phyloP scores from a whole-genome alignment of 1,140 invertebrate species.

The Ridgeia piscesae region DNA sequence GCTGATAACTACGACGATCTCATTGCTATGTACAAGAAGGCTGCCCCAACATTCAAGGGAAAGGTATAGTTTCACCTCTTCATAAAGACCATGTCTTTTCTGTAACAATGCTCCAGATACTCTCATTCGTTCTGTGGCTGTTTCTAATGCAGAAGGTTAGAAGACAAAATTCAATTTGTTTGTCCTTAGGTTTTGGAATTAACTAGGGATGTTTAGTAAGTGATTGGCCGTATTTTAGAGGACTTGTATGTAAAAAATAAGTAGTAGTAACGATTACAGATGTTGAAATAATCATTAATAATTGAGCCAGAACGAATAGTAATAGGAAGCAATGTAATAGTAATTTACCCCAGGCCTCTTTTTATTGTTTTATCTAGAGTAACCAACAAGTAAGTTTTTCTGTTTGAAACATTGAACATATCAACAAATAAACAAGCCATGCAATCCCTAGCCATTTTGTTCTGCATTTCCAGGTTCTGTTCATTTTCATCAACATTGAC shows the following conservation, averaged over 20 bases:
- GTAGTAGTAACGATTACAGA: too few species aligned
- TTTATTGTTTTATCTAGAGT: background rate
- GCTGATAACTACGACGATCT: constrained; percentile 74
- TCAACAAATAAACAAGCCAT: background rate
- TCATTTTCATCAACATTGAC: constrained; percentile 92
- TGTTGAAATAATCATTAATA: too few species aligned
- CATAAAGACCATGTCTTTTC: background rate
- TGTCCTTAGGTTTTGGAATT: too few species aligned
- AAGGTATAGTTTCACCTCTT: constrained; percentile 64
- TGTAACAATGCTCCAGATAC: background rate
- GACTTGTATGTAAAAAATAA: too few species aligned
- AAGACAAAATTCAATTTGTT: too few species aligned
- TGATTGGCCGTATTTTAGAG: background rate
- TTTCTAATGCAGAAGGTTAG: too few species aligned
- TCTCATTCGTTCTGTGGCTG: too few species aligned
- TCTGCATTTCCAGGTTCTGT: constrained; percentile 68
- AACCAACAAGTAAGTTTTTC: background rate
- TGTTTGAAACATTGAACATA: background rate
- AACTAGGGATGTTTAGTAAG: too few species aligned
- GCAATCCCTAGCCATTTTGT: constrained; percentile 18
- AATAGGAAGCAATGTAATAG: too few species aligned
- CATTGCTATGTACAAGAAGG: constrained; percentile 63
- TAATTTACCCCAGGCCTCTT: too few species aligned
- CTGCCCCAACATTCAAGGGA: constrained; percentile 87
- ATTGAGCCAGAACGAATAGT: too few species aligned